These are phyloP conservation scores for Psococerastis gibbosa DNA, from an alignment of 2,888 invertebrate species.

Conservation along the genomic window DNA sequence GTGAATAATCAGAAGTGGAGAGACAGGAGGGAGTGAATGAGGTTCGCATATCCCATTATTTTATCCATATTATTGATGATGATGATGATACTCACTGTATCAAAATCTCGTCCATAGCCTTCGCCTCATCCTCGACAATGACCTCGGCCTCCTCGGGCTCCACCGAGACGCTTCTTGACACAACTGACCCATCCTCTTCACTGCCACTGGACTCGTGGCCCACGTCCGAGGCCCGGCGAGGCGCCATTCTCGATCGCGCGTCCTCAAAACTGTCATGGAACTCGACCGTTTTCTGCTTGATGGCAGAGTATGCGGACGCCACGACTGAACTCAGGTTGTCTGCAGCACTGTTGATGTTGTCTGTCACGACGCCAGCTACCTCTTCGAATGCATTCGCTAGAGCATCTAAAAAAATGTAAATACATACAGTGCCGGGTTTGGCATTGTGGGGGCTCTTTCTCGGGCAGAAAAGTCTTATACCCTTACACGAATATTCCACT, in stretches of 20 bases:
- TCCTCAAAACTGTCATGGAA: constrained; percentile 21
- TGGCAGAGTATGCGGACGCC: constrained; percentile 30
- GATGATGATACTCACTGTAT: too few species aligned
- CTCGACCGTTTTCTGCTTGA: constrained; percentile 28
- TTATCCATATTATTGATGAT: too few species aligned
- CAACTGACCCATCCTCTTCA: constrained; percentile 1
- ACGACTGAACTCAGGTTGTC: constrained; percentile 24
- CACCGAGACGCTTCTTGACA: constrained; percentile 1
- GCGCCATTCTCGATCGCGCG: constrained; percentile 17
- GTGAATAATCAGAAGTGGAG: too few species aligned
- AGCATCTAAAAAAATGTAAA: neutral
- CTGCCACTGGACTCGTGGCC: constrained; percentile 4
- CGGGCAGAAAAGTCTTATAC: too few species aligned
- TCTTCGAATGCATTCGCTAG: constrained; percentile 28
- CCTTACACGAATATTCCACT: too few species aligned
- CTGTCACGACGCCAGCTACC: constrained; percentile 29
- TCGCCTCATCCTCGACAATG: constrained; percentile 14
- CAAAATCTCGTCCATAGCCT: constrained; percentile 17
- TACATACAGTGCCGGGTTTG: too few species aligned
- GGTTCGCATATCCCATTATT: too few species aligned
- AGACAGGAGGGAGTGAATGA: too few species aligned
- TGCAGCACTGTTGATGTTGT: constrained; percentile 25
- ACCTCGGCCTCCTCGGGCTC: constrained; percentile 13
- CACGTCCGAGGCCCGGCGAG: constrained; percentile 15
- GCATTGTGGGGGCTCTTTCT: too few species aligned